A percentile compares a stretch with the other conserved stretches of the same genome.
Evolutionary conservation across 2,113 vertebrate species (phyloP).

Genomic region (Triplophysa rosa): DNA sequence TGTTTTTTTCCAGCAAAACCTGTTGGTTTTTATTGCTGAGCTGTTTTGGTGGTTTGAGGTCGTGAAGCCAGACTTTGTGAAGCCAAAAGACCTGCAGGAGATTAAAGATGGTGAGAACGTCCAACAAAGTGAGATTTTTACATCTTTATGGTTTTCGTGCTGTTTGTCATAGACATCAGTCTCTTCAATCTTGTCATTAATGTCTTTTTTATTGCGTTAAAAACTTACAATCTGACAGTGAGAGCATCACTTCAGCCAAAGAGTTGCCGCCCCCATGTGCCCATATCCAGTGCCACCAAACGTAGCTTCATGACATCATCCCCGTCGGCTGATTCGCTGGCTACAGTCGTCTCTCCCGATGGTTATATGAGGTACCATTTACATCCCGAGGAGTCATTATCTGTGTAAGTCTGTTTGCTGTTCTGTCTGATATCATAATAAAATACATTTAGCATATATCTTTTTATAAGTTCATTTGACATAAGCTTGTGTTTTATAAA

Average conservation of each 20-base stretch:
- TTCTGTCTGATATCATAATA: not conserved
- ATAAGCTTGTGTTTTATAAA: not conserved
- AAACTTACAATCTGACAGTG: conserved; percentile 65
- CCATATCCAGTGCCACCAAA: conserved; percentile 86
- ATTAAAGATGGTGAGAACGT: conserved; percentile 82
- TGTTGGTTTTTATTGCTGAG: conserved; percentile 93
- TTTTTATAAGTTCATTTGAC: too few species aligned
- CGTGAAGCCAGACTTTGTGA: conserved; percentile 91
- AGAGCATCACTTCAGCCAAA: conserved; percentile 82
- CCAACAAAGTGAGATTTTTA: too few species aligned
- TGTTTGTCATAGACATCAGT: too few species aligned
- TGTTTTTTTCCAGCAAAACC: conserved; percentile 77
- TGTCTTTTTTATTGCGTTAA: too few species aligned
- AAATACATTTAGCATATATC: too few species aligned
- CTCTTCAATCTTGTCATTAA: too few species aligned
- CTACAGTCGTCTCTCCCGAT: conserved; percentile 64
- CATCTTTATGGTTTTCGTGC: too few species aligned
- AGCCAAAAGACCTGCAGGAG: conserved; percentile 87
- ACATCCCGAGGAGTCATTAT: conserved; percentile 71
- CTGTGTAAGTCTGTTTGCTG: conserved; percentile 67
- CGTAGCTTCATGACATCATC: conserved; percentile 83
- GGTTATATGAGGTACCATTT: conserved; percentile 70
- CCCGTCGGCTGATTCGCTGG: conserved; percentile 69
- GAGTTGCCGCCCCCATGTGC: conserved; percentile 75
- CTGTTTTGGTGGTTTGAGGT: conserved; percentile 98